A percentile compares a stretch with the other conserved stretches of the same genome.
These are phyloP conservation scores for Lutjanus campechanus DNA, from an alignment of 2,797 vertebrate species.

Conservation along the genomic window DNA sequence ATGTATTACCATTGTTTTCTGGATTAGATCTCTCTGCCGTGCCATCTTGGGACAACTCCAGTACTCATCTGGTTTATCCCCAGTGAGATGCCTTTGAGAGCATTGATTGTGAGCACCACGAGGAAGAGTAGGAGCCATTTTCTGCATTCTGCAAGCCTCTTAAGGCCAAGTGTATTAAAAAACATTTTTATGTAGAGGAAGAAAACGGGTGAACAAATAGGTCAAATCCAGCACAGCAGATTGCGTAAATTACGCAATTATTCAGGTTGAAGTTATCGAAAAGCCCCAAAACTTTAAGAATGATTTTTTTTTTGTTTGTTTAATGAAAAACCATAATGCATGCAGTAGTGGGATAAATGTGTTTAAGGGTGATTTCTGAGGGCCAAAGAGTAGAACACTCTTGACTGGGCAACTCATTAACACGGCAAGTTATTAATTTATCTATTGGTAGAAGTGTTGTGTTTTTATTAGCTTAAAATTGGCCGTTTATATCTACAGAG, in stretches of 20 bases:
- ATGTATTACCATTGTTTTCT: conserved; percentile 34
- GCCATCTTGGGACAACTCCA: conserved; percentile 33
- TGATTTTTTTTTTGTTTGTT: too few relatives aligned
- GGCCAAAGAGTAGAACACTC: not conserved
- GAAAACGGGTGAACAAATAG: not conserved
- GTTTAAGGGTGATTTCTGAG: not conserved
- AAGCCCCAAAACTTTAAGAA: too few relatives aligned
- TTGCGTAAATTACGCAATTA: not conserved
- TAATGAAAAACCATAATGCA: too few relatives aligned
- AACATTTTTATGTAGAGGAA: conserved; percentile 11
- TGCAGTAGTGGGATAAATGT: too few relatives aligned
- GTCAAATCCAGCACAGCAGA: not conserved
- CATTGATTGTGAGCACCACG: conserved; percentile 13
- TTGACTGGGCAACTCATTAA: not conserved
- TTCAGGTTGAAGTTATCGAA: not conserved
- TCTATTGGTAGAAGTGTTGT: too few relatives aligned
- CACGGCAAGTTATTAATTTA: not conserved
- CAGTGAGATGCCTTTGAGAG: conserved; percentile 18
- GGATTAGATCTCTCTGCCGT: conserved; percentile 36
- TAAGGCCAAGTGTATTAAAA: conserved; percentile 13
- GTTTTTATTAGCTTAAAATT: too few relatives aligned
- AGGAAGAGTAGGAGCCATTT: conserved; percentile 18
- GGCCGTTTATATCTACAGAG: too few relatives aligned
- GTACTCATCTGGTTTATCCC: not conserved
- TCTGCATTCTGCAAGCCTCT: not conserved